Evolutionary conservation across 2,888 invertebrate species (phyloP), one percentile per base, ranked within the genome.

Genomic region (Sinohyriopsis cumingii): DNA sequence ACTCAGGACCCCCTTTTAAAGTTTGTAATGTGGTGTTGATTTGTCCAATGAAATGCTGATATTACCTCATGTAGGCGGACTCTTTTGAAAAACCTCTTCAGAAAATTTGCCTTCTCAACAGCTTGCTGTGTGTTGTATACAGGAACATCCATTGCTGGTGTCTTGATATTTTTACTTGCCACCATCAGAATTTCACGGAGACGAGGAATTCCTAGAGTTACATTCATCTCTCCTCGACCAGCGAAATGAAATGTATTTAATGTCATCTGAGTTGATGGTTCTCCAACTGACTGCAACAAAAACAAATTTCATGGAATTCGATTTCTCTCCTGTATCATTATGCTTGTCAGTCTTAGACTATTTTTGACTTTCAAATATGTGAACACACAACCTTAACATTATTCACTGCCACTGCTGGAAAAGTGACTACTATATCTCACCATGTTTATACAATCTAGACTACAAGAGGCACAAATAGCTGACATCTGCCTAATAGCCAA

Each of bases 251-350:
- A 99, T 59, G 99, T 99, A 90, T 99, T 99, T 89, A 99, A 91
- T 85, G 99, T 99, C 99, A 99, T 99, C 92, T 99, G 99, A 72
- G 99, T 99, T 3, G 99, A 99, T 0, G 99, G 99, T 91, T 99
- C 99, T 70, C 99, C 99, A 75, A 99, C 95, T 0, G 98, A 98
- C 91, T 92, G 87, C 4, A 86, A 80, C 64, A 67, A 59, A 69
- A 67, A 64, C 53, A 28, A n/a, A 3, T 45, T 45, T 45, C 45
- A 45, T 45, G 45, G 45, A 45, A 45, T 15, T 15, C 0, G 12
- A 45, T 45, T 45, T 45, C n/a, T 20, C 55, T 22, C 9, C 12
- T 45, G 45, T 3, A 45, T 45, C 45, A 3, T 12, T 45, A 45
- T 45, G 45, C 45, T 45, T 45, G 45, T 45, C 45, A 45, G 45